These are phyloP conservation scores for Drosophila subpulchrella DNA, from an alignment of 1,140 invertebrate species.

Conservation along the genomic window DNA sequence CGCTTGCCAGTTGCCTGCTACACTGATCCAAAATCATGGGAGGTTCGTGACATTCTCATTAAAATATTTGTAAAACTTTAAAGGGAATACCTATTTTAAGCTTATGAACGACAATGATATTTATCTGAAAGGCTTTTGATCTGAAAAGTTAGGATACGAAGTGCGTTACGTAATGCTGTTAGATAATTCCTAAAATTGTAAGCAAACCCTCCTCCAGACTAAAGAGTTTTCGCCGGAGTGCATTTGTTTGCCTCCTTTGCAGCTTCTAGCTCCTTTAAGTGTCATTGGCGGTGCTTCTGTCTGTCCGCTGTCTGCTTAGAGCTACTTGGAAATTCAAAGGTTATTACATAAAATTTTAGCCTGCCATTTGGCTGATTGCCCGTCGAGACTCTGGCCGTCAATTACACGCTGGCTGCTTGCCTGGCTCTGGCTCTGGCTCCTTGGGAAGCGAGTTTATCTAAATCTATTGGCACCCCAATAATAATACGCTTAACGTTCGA, in stretches of 20 bases:
- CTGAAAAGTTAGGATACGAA: not conserved
- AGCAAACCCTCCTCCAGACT: not conserved
- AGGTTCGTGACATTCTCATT: not conserved
- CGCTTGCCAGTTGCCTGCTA: slow-evolving; percentile 33
- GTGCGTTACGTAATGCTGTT: not conserved
- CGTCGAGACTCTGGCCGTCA: slow-evolving; percentile 51
- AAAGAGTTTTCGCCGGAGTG: not conserved
- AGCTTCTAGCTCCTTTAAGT: slow-evolving; percentile 49
- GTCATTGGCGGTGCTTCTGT: slow-evolving; percentile 49
- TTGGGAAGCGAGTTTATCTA: slow-evolving; percentile 63
- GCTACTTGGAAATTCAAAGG: slow-evolving; percentile 81
- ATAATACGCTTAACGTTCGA: slow-evolving; percentile 73
- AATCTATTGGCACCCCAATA: slow-evolving; percentile 79
- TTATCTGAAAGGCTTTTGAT: not conserved
- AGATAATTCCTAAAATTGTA: not conserved
- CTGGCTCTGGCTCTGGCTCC: slow-evolving; percentile 6
- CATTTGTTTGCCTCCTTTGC: slow-evolving; percentile 44
- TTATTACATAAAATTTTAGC: slow-evolving; percentile 83
- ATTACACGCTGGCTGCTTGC: slow-evolving; percentile 37
- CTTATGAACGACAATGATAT: not conserved
- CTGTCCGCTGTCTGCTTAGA: slow-evolving; percentile 41
- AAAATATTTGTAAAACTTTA: no score
- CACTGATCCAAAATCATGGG: not conserved
- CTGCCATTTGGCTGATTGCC: slow-evolving; percentile 79
- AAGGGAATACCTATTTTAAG: not conserved